Evolutionary conservation across 2,888 invertebrate species (phyloP), one percentile per base, ranked within the genome.

Genomic region (Hyalella azteca): DNA sequence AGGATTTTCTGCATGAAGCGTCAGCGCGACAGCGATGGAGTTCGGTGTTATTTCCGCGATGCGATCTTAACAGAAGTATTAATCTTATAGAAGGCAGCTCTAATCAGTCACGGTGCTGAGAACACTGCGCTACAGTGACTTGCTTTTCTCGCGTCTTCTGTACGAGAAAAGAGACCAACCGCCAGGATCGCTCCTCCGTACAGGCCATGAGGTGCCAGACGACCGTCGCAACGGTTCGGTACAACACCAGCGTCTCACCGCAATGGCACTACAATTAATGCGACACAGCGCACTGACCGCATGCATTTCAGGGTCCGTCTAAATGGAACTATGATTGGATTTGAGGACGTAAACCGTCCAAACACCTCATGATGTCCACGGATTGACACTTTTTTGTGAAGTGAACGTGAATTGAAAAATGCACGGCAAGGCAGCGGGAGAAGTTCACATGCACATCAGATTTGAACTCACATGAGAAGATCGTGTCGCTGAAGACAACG

Each of bases 71-170:
- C 66, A 36, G 66, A 13, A 66, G 66, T 32, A 66, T 66, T 66
- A 66, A 66, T 66, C 66, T 66, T 66, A 66, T 36, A 36, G 66
- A 32, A 66, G 66, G 66, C 66, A 66, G 66, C 36, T 66, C 36
- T 66, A 66, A 66, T 66, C 66, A 66, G 66, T 66, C 66, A 66
- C 66, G 66, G 66, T 66, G 36, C 36, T 36, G 66, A 36, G 66
- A 66, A 66, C 66, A 66, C 66, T 66, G 36, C 36, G 36, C 32
- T n/a, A 66, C 36, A 66, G n/a, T 66, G 66, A 66, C 66, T 66
- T 66, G 66, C 66, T 66, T 36, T 66, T 66, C 66, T 36, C 36
- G 22, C 22, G 54, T 29, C 54, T 26, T 26, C 54, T 54, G 26
- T 22, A 29, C 3, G 54, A 7, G 7, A 22, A 54, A 22, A 19